Percentiles rank a stretch among this genome's conserved stretches.
Conservation (phyloP, 2,888 invertebrate genomes). For the Torymus texanus region DNA sequence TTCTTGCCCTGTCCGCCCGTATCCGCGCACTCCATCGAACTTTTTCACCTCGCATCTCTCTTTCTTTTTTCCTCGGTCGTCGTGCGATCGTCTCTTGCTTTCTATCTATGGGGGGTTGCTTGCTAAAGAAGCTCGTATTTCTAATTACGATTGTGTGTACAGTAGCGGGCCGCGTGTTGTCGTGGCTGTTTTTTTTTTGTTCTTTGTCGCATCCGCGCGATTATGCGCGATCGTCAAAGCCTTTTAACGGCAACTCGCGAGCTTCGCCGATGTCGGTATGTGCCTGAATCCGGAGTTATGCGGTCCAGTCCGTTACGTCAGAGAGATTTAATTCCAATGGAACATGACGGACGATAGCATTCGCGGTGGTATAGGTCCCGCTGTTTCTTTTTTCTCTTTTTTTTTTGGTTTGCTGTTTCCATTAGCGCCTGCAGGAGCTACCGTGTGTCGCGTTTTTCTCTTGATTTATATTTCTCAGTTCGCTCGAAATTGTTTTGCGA, state of each 20-base stretch:
- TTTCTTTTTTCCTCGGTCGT: too few relatives aligned
- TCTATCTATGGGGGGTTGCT: too few relatives aligned
- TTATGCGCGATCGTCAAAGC: not conserved
- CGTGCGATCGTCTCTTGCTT: too few relatives aligned
- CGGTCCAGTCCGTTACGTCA: not conserved
- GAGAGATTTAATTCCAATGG: conserved; percentile 25
- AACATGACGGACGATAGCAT: conserved; percentile 18
- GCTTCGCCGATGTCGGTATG: not conserved
- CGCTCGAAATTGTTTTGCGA: not conserved
- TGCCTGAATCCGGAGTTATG: conserved; percentile 30
- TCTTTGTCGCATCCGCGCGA: too few relatives aligned
- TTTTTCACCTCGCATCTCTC: not conserved
- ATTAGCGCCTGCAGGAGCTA: too few relatives aligned
- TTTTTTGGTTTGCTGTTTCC: too few relatives aligned
- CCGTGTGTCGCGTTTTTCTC: not conserved
- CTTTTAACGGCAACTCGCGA: not conserved
- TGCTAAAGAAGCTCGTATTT: too few relatives aligned
- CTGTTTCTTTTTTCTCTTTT: too few relatives aligned
- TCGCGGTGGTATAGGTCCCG: too few relatives aligned
- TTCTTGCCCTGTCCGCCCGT: not conserved
- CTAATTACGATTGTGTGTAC: too few relatives aligned
- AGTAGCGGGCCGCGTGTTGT: too few relatives aligned
- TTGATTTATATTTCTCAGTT: not conserved
- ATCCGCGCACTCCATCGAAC: not conserved
- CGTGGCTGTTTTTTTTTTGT: too few relatives aligned